phyloP scores from a whole-genome alignment of 2,113 vertebrate genomes.

The Apeltes quadracus region DNA sequence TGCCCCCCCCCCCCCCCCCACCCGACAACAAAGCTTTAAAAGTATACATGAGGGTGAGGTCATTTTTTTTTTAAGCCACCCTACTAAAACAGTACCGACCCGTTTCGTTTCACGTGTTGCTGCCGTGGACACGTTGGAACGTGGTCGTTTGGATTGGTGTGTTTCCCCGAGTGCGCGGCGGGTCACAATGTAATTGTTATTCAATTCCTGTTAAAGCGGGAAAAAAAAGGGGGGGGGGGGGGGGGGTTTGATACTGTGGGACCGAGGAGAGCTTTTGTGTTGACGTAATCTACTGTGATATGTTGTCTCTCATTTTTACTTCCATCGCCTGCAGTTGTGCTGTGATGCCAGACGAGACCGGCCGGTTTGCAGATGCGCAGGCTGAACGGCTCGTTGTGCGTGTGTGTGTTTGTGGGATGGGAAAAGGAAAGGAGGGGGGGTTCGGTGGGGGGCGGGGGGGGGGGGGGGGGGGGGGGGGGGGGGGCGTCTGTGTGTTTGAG shows the following conservation, averaged over 20 bases:
- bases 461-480: too few relatives aligned
- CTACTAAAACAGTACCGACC: conserved; percentile 20
- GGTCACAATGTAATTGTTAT: conserved; percentile 41
- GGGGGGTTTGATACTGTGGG: conserved; percentile 60
- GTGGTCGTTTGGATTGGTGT: conserved; percentile 2
- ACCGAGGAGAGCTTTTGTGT: conserved; percentile 62
- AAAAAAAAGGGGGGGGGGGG: too few relatives aligned
- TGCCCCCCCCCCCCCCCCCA: conserved; percentile 59
- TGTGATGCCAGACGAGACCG: conserved; percentile 71
- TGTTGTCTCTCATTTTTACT: conserved; percentile 67
- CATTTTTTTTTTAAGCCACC: conserved; percentile 25
- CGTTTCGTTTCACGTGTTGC: conserved; percentile 21
- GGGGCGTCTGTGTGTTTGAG: conserved; percentile 66
- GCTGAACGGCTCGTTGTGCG: conserved; percentile 37
- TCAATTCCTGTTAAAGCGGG: conserved; percentile 36
- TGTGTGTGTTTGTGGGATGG: conserved; percentile 42
- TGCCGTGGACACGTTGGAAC: too few relatives aligned
- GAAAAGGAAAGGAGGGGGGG: conserved; percentile 62
- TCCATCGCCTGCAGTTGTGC: conserved; percentile 77
- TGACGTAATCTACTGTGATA: conserved; percentile 75
- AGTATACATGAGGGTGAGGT: conserved; percentile 38
- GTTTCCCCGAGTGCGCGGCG: background rate
- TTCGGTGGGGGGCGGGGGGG: too few relatives aligned
- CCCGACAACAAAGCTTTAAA: conserved; percentile 65
- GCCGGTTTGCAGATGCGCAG: conserved; percentile 69